Percentiles rank a stretch among this genome's conserved stretches.
phyloP scores from a whole-genome alignment of 2,113 vertebrate genomes.

The Lycocorax pyrrhopterus region DNA sequence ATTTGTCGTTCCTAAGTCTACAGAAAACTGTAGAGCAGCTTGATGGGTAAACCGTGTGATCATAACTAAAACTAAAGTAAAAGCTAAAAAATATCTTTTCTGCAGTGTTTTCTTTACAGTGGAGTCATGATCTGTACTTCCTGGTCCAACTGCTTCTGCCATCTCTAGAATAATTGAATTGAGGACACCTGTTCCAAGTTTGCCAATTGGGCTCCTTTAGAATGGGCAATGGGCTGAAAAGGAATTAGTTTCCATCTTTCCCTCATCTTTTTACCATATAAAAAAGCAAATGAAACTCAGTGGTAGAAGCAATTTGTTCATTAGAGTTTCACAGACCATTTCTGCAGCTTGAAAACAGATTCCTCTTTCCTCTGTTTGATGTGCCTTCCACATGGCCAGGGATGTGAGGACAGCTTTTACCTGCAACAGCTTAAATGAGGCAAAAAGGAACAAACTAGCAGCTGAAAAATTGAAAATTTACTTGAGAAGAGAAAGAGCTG shows the following conservation, averaged over 20 bases:
- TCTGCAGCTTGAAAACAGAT: neutral
- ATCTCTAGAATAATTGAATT: neutral
- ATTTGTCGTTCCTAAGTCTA: neutral
- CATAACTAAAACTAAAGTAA: neutral
- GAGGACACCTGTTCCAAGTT: neutral
- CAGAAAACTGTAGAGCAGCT: neutral
- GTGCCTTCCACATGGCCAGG: neutral
- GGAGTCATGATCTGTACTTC: neutral
- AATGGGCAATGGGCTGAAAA: neutral
- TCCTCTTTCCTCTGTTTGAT: neutral
- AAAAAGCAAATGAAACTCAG: neutral
- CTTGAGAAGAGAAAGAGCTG: neutral
- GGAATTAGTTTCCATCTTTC: neutral
- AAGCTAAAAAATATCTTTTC: neutral
- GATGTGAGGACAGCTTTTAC: neutral
- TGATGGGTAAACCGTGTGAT: neutral
- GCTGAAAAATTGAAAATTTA: neutral
- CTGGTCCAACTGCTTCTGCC: neutral
- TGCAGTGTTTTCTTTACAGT: neutral
- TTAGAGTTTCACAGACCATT: neutral
- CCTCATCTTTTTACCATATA: neutral
- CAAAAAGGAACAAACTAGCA: neutral
- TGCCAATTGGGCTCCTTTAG: neutral
- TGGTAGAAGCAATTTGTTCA: neutral
- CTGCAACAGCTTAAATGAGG: neutral